phyloP scores from a whole-genome alignment of 2,888 invertebrate species.

The Hesperia comma region DNA sequence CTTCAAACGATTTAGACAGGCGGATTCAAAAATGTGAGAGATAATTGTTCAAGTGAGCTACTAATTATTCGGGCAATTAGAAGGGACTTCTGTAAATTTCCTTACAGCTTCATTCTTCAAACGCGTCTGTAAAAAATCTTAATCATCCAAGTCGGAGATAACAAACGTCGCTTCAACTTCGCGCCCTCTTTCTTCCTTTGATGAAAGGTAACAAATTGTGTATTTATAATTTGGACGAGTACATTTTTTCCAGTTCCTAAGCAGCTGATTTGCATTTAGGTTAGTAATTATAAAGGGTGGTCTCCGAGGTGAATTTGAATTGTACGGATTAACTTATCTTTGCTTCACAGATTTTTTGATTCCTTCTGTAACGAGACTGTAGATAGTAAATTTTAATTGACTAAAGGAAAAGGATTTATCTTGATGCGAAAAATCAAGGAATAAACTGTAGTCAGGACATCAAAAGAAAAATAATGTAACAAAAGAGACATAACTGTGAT shows the following conservation, averaged over 20 bases:
- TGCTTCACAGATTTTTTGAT: constrained; percentile 32
- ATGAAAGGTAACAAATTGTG: constrained; percentile 52
- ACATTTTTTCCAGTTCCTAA: constrained; percentile 57
- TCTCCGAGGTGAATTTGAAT: constrained; percentile 32
- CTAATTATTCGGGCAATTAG: constrained; percentile 78
- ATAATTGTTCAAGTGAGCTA: constrained; percentile 69
- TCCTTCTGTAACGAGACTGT: constrained; percentile 18
- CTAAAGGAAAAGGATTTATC: neutral
- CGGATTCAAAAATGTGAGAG: constrained; percentile 42
- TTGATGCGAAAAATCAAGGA: neutral
- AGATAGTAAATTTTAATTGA: constrained; percentile 25
- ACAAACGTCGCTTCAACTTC: constrained; percentile 61
- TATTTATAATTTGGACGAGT: constrained; percentile 50
- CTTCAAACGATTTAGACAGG: constrained; percentile 16
- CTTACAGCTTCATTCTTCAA: constrained; percentile 59
- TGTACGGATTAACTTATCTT: constrained; percentile 36
- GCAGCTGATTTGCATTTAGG: constrained; percentile 67
- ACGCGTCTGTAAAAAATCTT: constrained; percentile 61
- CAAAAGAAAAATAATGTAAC: too few species aligned
- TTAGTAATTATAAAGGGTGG: constrained; percentile 48
- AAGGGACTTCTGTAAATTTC: constrained; percentile 60
- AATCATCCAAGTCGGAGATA: constrained; percentile 73
- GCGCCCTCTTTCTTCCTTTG: constrained; percentile 46
- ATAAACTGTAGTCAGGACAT: too few species aligned
- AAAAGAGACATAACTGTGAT: neutral